Conservation (phyloP, 2,888 invertebrate genomes). For the Crepidodera aurea region DNA sequence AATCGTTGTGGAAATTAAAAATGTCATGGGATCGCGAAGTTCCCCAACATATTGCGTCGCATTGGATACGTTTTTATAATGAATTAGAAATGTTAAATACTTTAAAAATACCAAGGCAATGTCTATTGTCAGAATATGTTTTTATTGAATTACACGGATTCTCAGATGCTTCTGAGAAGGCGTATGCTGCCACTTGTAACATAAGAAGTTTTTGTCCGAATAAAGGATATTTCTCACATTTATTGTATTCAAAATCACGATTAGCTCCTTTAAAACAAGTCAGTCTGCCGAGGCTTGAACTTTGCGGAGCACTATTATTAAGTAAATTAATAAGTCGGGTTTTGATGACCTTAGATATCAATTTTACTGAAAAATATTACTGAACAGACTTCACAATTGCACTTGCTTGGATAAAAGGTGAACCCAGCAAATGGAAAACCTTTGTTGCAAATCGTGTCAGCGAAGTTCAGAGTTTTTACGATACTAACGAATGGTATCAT, state of each 20-base stretch:
- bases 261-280: conserved; percentile 3
- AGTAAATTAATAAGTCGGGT: not conserved
- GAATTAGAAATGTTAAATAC: not conserved
- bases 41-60: conserved; percentile 15
- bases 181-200: conserved; percentile 5
- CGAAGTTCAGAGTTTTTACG: conserved; percentile 33
- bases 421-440: conserved; percentile 35
- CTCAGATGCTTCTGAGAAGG: conserved; percentile 12
- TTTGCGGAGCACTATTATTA: conserved; percentile 14
- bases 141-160: conserved; percentile 16
- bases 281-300: conserved; percentile 9
- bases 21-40: conserved; percentile 28
- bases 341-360: not conserved
- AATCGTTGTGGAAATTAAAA: conserved; percentile 32
- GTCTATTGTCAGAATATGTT: not conserved
- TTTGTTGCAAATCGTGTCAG: conserved; percentile 38
- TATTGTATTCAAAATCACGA: conserved; percentile 3
- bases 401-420: conserved; percentile 34
- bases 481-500: conserved; percentile 33
- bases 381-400: conserved; percentile 11
- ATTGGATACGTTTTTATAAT: not conserved
- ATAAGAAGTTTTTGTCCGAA: not conserved
- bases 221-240: not conserved
- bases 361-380: not conserved
- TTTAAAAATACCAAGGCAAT: conserved; percentile 14